phyloP scores from a whole-genome alignment of 1,140 invertebrate species.

The Trichonephila inaurata region DNA sequence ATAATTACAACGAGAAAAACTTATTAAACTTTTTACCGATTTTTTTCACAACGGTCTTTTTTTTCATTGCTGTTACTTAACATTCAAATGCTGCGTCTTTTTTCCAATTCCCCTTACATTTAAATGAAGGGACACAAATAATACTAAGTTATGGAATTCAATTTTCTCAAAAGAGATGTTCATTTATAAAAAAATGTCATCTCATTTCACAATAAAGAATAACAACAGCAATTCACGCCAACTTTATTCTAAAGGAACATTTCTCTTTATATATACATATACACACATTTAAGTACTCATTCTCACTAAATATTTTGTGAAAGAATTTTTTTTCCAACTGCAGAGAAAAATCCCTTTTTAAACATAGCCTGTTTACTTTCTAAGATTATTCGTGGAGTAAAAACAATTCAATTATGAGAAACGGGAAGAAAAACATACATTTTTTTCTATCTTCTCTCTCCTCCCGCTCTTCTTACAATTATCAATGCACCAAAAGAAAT shows the following conservation, averaged over 20 bases:
- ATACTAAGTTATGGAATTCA: slow-evolving; percentile 4
- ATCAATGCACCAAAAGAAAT: slow-evolving; percentile 46
- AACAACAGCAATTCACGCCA: neutral
- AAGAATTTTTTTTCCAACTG: neutral
- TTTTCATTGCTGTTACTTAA: neutral
- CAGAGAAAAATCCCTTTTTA: slow-evolving; percentile 37
- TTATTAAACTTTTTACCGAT: neutral
- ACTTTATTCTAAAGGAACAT: neutral
- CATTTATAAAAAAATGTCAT: slow-evolving; percentile 13
- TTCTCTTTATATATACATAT: neutral
- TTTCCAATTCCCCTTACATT: neutral
- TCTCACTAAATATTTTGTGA: slow-evolving; percentile 2
- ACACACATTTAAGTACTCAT: neutral
- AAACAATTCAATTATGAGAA: slow-evolving; percentile 75
- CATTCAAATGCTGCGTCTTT: neutral
- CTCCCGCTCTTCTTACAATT: slow-evolving; percentile 37
- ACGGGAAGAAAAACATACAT: neutral
- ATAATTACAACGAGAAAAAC: neutral
- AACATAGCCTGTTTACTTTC: slow-evolving; percentile 54
- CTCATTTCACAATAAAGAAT: neutral
- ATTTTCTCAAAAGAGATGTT: neutral
- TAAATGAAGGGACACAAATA: neutral
- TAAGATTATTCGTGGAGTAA: slow-evolving; percentile 48
- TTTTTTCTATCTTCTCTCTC: neutral
- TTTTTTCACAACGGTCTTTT: neutral